Evolutionary conservation across 1,140 invertebrate genomes (phyloP).

Genomic region (Papilio dardanus): DNA sequence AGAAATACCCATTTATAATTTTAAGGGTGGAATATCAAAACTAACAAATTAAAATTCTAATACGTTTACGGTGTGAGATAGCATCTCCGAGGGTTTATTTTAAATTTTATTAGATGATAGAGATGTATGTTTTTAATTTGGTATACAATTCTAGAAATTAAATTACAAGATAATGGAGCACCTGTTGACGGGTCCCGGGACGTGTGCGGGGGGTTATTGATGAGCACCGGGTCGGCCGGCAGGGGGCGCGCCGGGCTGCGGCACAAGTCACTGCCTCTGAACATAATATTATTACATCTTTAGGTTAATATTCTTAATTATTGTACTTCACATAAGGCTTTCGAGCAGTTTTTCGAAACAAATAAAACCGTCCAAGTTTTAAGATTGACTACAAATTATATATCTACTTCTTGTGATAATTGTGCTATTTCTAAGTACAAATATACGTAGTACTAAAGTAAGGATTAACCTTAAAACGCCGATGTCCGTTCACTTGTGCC

Average conservation of each 20-base stretch:
- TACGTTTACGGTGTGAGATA: constrained; percentile 16
- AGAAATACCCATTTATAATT: not conserved
- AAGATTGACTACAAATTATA: no score
- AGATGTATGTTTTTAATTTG: constrained; percentile 22
- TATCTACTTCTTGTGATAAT: no score
- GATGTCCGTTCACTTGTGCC: constrained; percentile 42
- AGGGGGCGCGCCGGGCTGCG: constrained; percentile 45
- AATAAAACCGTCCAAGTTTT: no score
- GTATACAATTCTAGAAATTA: constrained; percentile 51
- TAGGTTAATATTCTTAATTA: no score
- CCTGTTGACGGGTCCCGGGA: constrained; percentile 68
- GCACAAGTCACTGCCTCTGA: constrained; percentile 39
- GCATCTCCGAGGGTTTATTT: constrained; percentile 18
- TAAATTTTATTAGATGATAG: constrained; percentile 26
- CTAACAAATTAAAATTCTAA: constrained; percentile 16
- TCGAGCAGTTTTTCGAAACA: no score
- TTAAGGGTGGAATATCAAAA: not conserved
- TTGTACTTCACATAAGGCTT: no score
- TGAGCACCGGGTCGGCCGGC: constrained; percentile 56
- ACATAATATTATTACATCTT: not conserved
- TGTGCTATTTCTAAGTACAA: no score
- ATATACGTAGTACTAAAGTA: not conserved
- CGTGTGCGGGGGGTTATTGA: constrained; percentile 60
- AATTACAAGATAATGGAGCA: constrained; percentile 59
- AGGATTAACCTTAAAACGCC: constrained; percentile 8